Base-by-base conservation (phyloP, 92 coral and sea anemone genomes). In the Siderastrea radians region DNA sequence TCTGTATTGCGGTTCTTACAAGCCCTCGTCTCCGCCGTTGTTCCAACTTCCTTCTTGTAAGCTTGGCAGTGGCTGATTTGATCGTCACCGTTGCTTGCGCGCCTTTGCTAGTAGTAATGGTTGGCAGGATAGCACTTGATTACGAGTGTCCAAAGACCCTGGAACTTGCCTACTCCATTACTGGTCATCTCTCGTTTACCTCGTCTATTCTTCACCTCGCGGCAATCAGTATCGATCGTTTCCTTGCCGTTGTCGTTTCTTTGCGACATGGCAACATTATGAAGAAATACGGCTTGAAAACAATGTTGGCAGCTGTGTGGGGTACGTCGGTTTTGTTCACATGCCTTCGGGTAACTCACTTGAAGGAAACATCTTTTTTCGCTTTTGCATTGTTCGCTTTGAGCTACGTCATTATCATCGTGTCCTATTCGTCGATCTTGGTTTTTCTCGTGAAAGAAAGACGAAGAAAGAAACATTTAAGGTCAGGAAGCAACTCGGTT, bases 131-230 rank as follows among this genome's bases (percentile, higher is more conserved):
- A 11, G 68, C 88, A 7, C 61, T 84, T 49, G 49, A 66, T 16
- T 57, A 74, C n/a, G 67, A 44, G 61, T 84, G 88, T 64, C 51
- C 77, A 3, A 15, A 52, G 5, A 64, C 17, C n/a, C 66, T 84
- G n/a, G 88, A 84, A 80, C 77, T 49, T 16, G 88, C 88, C 1
- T 84, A 84, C 74, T 80, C 64, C 62, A 75, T 74, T 60, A 74
- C 88, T 14, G 88, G 74, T 14, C 64, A 84, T 53, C 77, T 84
- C 43, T 84, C 88, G 10, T 49, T 62, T 53, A 74, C 77, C 68
- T 84, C 81, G 70, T 84, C 88, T 43, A 61, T 84, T 16, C 69
- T 84, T 19, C 88, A 84, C 71, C 88, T 84, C 59, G 82, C 88
- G 74, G 88, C 80, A 45, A 61, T 61, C 26, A 61, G 66, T 26